Base-by-base conservation (phyloP, 2,888 invertebrate genomes). In the Cataglyphis cursor region DNA sequence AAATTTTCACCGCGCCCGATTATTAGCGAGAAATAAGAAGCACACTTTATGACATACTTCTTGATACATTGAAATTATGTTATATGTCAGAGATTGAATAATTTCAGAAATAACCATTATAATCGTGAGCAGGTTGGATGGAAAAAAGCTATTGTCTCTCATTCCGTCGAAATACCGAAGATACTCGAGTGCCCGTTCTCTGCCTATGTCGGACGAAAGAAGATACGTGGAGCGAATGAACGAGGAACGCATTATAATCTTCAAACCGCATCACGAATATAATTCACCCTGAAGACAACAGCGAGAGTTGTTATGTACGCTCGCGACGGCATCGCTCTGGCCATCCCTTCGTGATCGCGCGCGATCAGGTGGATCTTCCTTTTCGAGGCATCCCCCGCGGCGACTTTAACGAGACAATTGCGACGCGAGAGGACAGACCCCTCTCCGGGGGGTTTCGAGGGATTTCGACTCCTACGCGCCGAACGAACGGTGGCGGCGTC, bases 361-460 rank as follows among this genome's bases (percentile, higher is more conserved):
- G 62, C 35, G 84, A 70, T 65, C 64, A 72, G 54, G 75, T 28
- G 76, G 51, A 54, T 66, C 81, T 68, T 81, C 76, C 72, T 54
- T 41, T 41, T 31, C 66, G 54, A 31, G 90, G 86, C 80, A 66
- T 90, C 92, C 92, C 82, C 92, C 82, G 92, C 88, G 85, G 92
- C 84, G 92, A 90, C 90, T 88, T 91, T 91, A 92, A 92, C 91
- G 91, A 91, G 92, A 92, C 92, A 92, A 92, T 92, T 91, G 91
- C 85, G 59, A 86, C 87, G 87, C 84, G 82, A 62, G 68, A 3
- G 44, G 35, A 51, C 9, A 85, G 82, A 83, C 83, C 83, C 87
- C 83, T 82, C 61, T 84, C 8, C n/a, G 87, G 87, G 83, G 84
- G 28, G 61, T 18, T 28, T 84, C 83, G 82, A 87, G 89, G 88